These are phyloP conservation scores for Drosophila phalerata DNA, from an alignment of 2,888 invertebrate genomes.

Conservation along the genomic window DNA sequence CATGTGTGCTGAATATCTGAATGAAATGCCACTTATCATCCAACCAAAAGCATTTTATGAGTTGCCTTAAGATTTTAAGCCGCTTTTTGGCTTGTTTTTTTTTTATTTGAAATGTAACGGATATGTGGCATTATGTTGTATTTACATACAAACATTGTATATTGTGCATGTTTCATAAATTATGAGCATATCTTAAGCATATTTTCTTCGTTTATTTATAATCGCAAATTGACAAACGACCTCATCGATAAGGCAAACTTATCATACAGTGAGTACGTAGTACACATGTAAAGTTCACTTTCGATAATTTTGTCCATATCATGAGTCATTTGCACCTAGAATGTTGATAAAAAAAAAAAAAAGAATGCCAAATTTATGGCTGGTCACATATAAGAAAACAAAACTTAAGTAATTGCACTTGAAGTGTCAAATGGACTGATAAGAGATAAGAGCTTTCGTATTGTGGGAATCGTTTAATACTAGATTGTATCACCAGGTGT, in stretches of 20 bases:
- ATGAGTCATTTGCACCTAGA: slow-evolving; percentile 66
- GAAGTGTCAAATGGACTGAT: slow-evolving; percentile 27
- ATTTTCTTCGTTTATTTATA: slow-evolving; percentile 1
- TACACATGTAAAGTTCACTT: slow-evolving; percentile 27
- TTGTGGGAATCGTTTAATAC: slow-evolving; percentile 35
- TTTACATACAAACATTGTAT: neutral
- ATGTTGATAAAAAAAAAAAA: slow-evolving; percentile 4
- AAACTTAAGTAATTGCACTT: slow-evolving; percentile 24
- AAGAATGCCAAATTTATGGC: slow-evolving; percentile 11
- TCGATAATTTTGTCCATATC: slow-evolving; percentile 13
- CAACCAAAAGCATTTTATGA: slow-evolving; percentile 53
- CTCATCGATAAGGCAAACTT: slow-evolving; percentile 25
- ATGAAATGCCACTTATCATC: slow-evolving; percentile 75
- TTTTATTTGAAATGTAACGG: slow-evolving; percentile 54
- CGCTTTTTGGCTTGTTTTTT: slow-evolving; percentile 65
- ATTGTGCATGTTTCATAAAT: slow-evolving; percentile 2
- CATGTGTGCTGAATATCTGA: slow-evolving; percentile 61
- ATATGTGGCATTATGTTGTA: slow-evolving; percentile 65
- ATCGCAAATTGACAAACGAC: slow-evolving; percentile 26
- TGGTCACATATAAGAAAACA: neutral
- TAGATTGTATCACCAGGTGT: slow-evolving; percentile 16
- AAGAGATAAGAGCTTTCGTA: slow-evolving; percentile 20
- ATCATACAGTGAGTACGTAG: neutral
- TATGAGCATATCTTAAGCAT: neutral
- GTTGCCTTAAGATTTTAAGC: slow-evolving; percentile 70